Evolutionary conservation across 2,888 invertebrate genomes (phyloP).

Genomic region (Plebejus anna): DNA sequence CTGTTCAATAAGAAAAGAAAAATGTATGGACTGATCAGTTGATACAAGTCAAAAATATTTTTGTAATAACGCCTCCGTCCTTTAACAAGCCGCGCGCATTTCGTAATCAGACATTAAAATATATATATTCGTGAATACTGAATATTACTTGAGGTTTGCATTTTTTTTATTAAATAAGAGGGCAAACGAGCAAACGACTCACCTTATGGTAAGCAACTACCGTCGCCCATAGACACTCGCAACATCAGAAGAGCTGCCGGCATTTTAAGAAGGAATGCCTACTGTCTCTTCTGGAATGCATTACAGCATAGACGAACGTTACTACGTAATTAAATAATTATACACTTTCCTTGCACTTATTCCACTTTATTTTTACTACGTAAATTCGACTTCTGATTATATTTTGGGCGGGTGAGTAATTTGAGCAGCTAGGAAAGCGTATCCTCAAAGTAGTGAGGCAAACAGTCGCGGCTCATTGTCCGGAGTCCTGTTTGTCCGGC

Average conservation of each 20-base stretch:
- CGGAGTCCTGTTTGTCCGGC: constrained; percentile 57
- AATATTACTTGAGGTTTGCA: not conserved
- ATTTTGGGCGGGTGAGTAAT: constrained; percentile 10
- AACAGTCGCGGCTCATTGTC: constrained; percentile 62
- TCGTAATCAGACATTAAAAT: not conserved
- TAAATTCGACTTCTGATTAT: not conserved
- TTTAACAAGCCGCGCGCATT: not conserved
- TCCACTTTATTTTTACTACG: not conserved
- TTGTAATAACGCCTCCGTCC: not conserved
- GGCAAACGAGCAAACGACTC: no score
- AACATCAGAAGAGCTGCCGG: no score
- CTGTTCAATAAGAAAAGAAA: not conserved
- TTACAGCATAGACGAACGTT: no score
- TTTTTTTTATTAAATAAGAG: no score
- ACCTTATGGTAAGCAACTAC: no score
- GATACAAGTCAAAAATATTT: not conserved
- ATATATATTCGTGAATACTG: not conserved
- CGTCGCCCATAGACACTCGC: no score
- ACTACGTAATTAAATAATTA: no score
- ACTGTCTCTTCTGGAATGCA: no score
- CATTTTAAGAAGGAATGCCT: no score
- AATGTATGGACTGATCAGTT: no score
- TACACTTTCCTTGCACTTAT: no score
- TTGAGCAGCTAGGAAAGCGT: constrained; percentile 32
- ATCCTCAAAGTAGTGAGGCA: constrained; percentile 37